A percentile compares a stretch with the other conserved stretches of the same genome.
Conservation (phyloP, 2,797 vertebrate species). For the Kryptopterus vitreolus region DNA sequence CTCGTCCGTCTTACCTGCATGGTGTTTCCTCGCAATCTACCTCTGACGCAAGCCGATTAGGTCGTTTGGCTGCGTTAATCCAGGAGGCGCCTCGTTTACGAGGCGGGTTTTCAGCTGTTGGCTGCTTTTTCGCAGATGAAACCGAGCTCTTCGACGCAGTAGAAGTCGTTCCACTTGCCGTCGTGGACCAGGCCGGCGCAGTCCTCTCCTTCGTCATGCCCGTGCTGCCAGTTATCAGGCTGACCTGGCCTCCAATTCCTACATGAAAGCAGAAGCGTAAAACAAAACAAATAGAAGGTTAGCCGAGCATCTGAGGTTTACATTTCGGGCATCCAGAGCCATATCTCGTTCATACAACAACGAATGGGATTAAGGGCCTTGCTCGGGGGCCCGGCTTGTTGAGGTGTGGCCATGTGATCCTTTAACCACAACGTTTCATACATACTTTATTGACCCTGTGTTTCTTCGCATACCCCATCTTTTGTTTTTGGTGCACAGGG, state of each 20-base stretch:
- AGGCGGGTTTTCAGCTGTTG: constrained; percentile 74
- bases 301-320: not conserved
- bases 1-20: constrained; percentile 2
- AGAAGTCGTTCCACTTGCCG: constrained; percentile 92
- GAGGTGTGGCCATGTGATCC: too few relatives aligned
- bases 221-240: constrained; percentile 89
- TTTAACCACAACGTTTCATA: too few relatives aligned
- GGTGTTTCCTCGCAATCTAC: not conserved
- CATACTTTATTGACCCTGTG: too few relatives aligned
- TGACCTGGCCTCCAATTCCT: constrained; percentile 93
- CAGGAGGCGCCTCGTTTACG: not conserved
- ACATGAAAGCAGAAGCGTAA: constrained; percentile 56
- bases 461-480: too few relatives aligned
- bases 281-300: not conserved
- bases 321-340: too few relatives aligned
- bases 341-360: too few relatives aligned
- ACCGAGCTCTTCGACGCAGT: constrained; percentile 86
- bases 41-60: constrained; percentile 13
- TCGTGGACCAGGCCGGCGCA: constrained; percentile 86
- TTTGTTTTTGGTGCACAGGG: too few relatives aligned
- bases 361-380: too few relatives aligned
- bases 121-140: constrained; percentile 90
- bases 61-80: constrained; percentile 14
- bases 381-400: too few relatives aligned
- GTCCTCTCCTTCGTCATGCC: constrained; percentile 83